Evolutionary conservation across 2,888 invertebrate species (phyloP), one percentile per base, ranked within the genome.

Genomic region (Sipha maydis): DNA sequence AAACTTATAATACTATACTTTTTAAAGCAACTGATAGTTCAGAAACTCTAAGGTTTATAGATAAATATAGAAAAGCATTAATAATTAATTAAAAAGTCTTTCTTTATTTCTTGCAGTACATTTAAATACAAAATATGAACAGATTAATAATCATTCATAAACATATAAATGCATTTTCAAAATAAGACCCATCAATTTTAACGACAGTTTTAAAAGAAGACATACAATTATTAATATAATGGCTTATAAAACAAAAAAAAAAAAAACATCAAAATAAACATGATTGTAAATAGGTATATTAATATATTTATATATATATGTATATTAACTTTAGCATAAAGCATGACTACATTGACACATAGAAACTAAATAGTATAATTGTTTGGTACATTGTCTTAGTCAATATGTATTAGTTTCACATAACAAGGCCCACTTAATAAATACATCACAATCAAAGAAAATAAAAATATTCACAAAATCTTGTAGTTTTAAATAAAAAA

Each of bases 341-440:
- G 69, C 85, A 34, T 48, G 38, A 78, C 77, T 85, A 85, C 67
- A 41, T 76, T 11, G 76, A 77, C 84, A 76, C 76, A 69, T 84
- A 77, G 31, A 85, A 34, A 85, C 85, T 54, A 78, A 85, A 78
- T 69, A 69, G 69, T 54, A 48, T 69, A 34, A 69, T 61, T 31
- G 34, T n/a, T 34, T 34, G 14, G 9, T 48, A 48, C 69, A 54
- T 83, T 56, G 54, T 73, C 31, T 83, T 54, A 9, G 34, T 8
- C 21, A 54, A 73, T 38, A 56, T 71, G 17, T 71, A 71, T 54
- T 41, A 21, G 21, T 38, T 75, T 69, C 69, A 84, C 77, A 85
- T 85, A 67, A 85, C 84, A 77, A 85, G 76, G 76, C 41, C 76
- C 84, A 85, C 67, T 41, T 48, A 76, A 11, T 19, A n/a, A 61